phyloP scores from a whole-genome alignment of 2,888 invertebrate species.

The Mythimna albipuncta region DNA sequence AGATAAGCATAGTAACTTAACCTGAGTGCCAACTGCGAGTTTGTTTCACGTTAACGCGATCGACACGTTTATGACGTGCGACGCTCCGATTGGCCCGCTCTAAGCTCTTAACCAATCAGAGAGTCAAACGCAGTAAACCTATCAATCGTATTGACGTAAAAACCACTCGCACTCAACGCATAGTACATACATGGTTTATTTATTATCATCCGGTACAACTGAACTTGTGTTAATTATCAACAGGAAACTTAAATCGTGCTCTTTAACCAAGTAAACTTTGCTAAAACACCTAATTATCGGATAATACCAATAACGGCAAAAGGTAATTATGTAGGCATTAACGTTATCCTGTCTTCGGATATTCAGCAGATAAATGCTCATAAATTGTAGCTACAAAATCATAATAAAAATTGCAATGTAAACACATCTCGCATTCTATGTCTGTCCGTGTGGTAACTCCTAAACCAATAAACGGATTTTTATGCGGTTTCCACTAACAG shows the following conservation, averaged over 20 bases:
- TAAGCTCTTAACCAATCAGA: too few species aligned
- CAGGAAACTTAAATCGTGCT: constrained; percentile 31
- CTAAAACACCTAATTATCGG: neutral
- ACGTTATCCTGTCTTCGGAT: constrained; percentile 18
- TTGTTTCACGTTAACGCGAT: too few species aligned
- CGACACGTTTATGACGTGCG: too few species aligned
- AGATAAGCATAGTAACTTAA: neutral
- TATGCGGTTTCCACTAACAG: too few species aligned
- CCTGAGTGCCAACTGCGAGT: too few species aligned
- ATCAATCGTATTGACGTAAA: too few species aligned
- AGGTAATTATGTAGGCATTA: constrained; percentile 8
- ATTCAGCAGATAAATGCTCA: constrained; percentile 1
- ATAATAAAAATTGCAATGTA: neutral
- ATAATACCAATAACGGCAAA: constrained; percentile 13
- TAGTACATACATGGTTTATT: neutral
- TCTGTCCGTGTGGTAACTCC: too few species aligned
- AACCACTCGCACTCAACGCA: too few species aligned
- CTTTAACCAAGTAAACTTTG: constrained; percentile 6
- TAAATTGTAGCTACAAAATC: neutral
- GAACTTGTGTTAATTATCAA: neutral
- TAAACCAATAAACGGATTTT: too few species aligned
- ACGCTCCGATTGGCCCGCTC: too few species aligned
- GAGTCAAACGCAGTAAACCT: too few species aligned
- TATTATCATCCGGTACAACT: constrained; percentile 25
- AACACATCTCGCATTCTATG: neutral